Evolutionary conservation across 2,113 vertebrate species (phyloP).

Genomic region (Acinonyx jubatus): DNA sequence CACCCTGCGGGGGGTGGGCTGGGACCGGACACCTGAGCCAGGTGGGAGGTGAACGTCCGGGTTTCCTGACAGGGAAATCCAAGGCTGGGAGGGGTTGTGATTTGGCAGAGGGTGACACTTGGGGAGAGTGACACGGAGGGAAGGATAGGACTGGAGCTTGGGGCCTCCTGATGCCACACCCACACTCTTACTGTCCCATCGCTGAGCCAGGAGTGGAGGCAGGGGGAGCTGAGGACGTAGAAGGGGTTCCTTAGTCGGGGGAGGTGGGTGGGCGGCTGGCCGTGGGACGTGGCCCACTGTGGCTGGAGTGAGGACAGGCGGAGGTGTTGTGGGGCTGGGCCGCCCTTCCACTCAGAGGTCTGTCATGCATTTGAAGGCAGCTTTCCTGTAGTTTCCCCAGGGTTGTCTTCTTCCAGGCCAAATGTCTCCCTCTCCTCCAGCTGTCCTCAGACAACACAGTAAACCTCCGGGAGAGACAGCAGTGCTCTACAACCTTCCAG

Average conservation of each 20-base stretch:
- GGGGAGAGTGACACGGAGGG: background rate
- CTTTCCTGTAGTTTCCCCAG: background rate
- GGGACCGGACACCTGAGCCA: background rate
- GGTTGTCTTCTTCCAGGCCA: background rate
- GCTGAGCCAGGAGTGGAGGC: background rate
- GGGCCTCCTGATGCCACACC: background rate
- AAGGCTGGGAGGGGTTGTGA: background rate
- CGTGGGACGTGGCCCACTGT: background rate
- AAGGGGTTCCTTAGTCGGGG: background rate
- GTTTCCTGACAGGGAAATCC: background rate
- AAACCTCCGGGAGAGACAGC: background rate
- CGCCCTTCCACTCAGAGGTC: background rate
- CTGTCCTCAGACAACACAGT: background rate
- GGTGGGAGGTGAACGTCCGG: background rate
- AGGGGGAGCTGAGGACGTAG: background rate
- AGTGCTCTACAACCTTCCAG: background rate
- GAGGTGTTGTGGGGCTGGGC: fast-evolving
- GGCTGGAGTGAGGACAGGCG: fast-evolving
- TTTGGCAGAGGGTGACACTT: background rate
- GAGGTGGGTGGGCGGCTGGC: background rate
- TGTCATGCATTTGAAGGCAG: background rate
- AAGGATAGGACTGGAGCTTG: background rate
- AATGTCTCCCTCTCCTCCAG: background rate
- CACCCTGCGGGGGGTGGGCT: background rate
- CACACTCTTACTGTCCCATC: background rate